Evolutionary conservation across 2,113 vertebrate species (phyloP).

Genomic region (Atlantisia rogersi): DNA sequence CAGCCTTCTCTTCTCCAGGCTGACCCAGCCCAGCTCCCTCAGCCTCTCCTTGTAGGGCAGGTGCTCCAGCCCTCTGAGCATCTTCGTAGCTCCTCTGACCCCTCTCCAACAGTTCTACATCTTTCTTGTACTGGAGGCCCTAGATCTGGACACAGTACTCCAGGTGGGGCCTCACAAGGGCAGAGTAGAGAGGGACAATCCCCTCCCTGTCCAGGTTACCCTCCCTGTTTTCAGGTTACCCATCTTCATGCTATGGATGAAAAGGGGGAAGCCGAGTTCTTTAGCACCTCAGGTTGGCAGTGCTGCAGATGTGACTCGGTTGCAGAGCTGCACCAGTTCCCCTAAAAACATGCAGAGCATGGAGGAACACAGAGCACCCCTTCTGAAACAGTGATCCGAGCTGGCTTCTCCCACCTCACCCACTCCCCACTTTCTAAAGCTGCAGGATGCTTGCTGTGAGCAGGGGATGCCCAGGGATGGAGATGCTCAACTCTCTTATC

Average conservation of each 20-base stretch:
- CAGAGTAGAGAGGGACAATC: too few relatives aligned
- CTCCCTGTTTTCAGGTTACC: background rate
- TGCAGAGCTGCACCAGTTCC: background rate
- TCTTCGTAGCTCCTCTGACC: too few relatives aligned
- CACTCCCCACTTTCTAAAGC: background rate
- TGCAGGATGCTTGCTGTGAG: background rate
- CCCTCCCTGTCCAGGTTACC: too few relatives aligned
- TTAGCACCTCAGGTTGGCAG: background rate
- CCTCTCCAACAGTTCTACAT: too few relatives aligned
- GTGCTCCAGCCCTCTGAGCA: too few relatives aligned
- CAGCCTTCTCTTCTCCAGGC: too few relatives aligned
- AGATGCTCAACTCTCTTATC: background rate
- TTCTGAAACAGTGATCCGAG: background rate
- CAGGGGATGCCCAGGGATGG: background rate
- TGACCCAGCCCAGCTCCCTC: too few relatives aligned
- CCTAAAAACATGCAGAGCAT: rapidly evolving
- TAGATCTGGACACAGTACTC: too few relatives aligned
- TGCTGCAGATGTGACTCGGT: background rate
- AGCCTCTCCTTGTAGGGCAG: too few relatives aligned
- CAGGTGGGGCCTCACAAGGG: too few relatives aligned
- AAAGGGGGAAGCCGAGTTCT: background rate
- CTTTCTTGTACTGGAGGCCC: too few relatives aligned
- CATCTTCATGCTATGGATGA: background rate
- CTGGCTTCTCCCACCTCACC: background rate
- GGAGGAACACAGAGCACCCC: background rate